phyloP scores from a whole-genome alignment of 2,113 vertebrate genomes.

The Ictalurus furcatus region DNA sequence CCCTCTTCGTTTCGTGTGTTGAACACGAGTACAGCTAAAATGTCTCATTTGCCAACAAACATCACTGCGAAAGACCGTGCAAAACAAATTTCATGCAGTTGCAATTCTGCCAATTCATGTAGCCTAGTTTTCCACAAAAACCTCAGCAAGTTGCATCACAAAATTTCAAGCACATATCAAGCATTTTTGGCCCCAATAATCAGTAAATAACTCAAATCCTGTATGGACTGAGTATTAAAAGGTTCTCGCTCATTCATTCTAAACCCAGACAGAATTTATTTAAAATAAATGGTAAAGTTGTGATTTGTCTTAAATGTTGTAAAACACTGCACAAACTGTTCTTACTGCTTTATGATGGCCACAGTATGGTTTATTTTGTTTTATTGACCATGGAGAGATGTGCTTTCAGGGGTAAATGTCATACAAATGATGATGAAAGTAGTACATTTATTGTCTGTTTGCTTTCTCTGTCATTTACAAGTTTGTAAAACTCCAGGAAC shows the following conservation, averaged over 20 bases:
- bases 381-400: background rate
- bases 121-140: no score
- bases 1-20: no score
- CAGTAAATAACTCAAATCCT: no score
- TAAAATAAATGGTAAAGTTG: background rate
- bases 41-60: no score
- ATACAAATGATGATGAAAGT: background rate
- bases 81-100: no score
- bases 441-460: background rate
- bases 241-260: background rate
- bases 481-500: background rate
- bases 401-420: background rate
- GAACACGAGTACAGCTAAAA: no score
- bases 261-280: background rate
- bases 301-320: background rate
- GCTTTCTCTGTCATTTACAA: background rate
- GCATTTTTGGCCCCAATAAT: no score
- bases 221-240: background rate
- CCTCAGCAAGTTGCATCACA: no score
- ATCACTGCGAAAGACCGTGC: no score
- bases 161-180: no score
- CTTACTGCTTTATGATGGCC: background rate
- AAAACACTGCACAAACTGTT: background rate
- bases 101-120: no score
- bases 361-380: background rate